Conservation (phyloP, 2,113 vertebrate genomes). For the Hippopotamus amphibius region DNA sequence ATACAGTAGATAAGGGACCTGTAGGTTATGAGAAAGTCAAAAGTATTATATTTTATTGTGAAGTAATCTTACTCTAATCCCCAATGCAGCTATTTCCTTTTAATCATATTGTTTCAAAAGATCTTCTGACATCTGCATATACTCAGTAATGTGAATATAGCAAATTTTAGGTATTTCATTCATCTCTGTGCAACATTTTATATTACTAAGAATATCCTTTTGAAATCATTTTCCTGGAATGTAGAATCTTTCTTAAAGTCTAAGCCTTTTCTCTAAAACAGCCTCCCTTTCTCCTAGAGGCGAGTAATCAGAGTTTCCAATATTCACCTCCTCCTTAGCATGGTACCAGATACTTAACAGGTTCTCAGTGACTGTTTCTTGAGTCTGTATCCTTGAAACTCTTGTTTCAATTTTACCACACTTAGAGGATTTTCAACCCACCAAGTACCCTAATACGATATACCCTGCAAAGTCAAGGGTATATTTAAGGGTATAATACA, state of each 20-base stretch:
- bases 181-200: not conserved
- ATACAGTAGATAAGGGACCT: not conserved
- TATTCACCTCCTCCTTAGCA: not conserved
- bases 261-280: not conserved
- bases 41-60: conserved; percentile 27
- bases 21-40: not conserved
- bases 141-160: not conserved
- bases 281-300: not conserved
- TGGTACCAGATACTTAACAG: not conserved
- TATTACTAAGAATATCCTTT: not conserved
- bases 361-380: not conserved
- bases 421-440: not conserved
- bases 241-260: not conserved
- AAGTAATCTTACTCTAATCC: conserved; percentile 32
- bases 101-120: conserved; percentile 19
- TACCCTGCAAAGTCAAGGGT: not conserved
- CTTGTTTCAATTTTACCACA: not conserved
- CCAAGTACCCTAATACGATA: not conserved
- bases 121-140: not conserved
- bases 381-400: not conserved
- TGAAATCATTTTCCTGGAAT: not conserved
- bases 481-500: not conserved
- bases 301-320: not conserved
- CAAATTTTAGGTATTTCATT: conserved; percentile 33
- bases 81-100: not conserved